Evolutionary conservation across 2,888 invertebrate species (phyloP), one percentile per base, ranked within the genome.

Genomic region (Gastracanthus pulcherrimus): DNA sequence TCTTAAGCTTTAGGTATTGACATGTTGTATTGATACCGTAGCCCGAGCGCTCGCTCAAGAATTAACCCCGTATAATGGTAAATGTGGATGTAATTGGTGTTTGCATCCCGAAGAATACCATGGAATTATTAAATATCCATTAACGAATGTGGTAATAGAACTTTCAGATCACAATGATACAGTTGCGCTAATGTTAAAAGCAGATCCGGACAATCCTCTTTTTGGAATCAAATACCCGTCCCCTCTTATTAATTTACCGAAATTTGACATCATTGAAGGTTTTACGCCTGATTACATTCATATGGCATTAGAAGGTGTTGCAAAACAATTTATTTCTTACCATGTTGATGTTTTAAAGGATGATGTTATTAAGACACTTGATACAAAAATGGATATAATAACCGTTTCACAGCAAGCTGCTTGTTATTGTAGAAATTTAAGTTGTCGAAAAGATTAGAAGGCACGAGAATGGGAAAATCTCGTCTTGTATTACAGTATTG

Each of bases 401-500:
- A n/a, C n/a, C n/a, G n/a, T n/a, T n/a, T n/a, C n/a, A n/a, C n/a
- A n/a, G n/a, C n/a, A n/a, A n/a, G n/a, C n/a, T n/a, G 38, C 11
- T 5, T 5, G 45, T 7, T 45, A 13, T 5, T 9, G 41, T 16
- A 7, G 41, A 19, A 3, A 38, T 6, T 13, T 67, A 19, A 41
- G n/a, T 41, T 3, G 3, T 5, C 9, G 41, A 67, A 34, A 45
- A 5, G 13, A 38, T 41, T 67, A 11, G 26, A 67, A 41, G 11
- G 23, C 11, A 9, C 38, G 45, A 13, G 67, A 67, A 13, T 67
- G 67, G 67, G 67, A 67, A 19, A 67, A 67, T n/a, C 41, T 67
- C n/a, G 29, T 67, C 7, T 45, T 67, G 26, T 41, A 64, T n/a
- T 64, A 34, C 26, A 36, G 34, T 7, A 34, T 64, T n/a, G n/a